These are phyloP conservation scores for Larimichthys polyactis DNA, from an alignment of 2,113 vertebrate genomes.

Conservation along the genomic window DNA sequence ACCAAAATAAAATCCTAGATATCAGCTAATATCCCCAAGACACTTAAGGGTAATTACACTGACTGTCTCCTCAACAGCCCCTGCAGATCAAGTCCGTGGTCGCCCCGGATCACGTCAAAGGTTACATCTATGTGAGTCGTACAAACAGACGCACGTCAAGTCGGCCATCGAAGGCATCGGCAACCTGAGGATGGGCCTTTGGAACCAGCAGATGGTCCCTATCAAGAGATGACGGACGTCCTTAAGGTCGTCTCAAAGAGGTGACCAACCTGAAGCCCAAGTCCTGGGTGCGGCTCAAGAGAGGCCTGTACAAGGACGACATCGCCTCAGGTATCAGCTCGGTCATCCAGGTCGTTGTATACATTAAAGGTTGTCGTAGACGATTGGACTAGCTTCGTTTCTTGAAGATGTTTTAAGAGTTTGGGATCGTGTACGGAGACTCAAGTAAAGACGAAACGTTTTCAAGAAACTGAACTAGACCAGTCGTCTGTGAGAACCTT, in stretches of 20 bases:
- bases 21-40: no score
- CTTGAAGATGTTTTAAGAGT: no score
- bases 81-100: slow-evolving; percentile 97
- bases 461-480: no score
- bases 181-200: slow-evolving; percentile 95
- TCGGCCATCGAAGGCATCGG: slow-evolving; percentile 96
- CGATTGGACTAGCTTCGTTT: no score
- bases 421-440: no score
- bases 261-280: slow-evolving; percentile 98
- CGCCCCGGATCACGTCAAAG: slow-evolving; percentile 94
- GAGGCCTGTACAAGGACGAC: slow-evolving; percentile 96
- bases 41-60: no score
- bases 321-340: slow-evolving; percentile 90
- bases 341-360: no score
- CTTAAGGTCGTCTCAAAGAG: slow-evolving; percentile 97
- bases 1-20: no score
- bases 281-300: slow-evolving; percentile 96
- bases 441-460: no score
- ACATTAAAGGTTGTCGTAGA: no score
- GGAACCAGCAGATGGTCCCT: slow-evolving; percentile 99
- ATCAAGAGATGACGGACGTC: slow-evolving; percentile 98
- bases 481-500: no score
- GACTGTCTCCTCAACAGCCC: slow-evolving; percentile 80
- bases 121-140: slow-evolving; percentile 97
- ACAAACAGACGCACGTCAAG: slow-evolving; percentile 98